Percentiles rank a stretch among this genome's conserved stretches.
phyloP scores from a whole-genome alignment of 2,113 vertebrate species.

The Spermophilus dauricus region DNA sequence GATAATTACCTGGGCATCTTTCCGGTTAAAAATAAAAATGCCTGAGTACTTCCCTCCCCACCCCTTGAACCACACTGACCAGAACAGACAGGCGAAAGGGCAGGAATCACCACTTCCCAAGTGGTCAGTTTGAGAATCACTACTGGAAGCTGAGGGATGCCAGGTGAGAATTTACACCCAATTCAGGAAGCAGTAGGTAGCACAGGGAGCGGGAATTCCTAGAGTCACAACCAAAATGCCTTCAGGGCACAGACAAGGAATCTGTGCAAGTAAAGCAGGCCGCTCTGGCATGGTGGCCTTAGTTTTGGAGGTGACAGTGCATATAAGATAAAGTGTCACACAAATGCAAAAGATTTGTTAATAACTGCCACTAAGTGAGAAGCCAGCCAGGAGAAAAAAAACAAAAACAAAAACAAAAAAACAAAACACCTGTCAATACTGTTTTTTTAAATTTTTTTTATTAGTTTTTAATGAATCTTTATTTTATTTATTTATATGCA shows the following conservation, averaged over 20 bases:
- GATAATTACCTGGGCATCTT: background rate
- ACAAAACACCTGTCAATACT: background rate
- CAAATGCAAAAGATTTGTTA: background rate
- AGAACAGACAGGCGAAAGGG: background rate
- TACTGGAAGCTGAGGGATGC: background rate
- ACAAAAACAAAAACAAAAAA: too few species aligned
- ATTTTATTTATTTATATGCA: too few species aligned
- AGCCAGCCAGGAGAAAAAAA: background rate
- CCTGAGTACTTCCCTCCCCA: background rate
- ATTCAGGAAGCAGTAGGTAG: background rate
- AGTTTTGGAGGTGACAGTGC: background rate
- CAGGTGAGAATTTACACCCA: background rate
- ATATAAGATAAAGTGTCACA: background rate
- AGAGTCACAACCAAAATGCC: background rate
- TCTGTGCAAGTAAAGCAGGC: background rate
- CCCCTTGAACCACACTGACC: background rate
- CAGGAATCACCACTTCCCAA: background rate
- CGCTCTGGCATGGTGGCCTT: background rate
- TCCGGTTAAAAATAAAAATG: background rate
- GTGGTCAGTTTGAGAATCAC: background rate
- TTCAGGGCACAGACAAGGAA: background rate
- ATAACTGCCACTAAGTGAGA: background rate
- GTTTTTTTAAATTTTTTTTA: too few species aligned
- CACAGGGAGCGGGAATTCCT: background rate
- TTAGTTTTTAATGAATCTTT: too few species aligned